Evolutionary conservation across 2,888 invertebrate species (phyloP), one percentile per base, ranked within the genome.

Genomic region (Patella depressa): DNA sequence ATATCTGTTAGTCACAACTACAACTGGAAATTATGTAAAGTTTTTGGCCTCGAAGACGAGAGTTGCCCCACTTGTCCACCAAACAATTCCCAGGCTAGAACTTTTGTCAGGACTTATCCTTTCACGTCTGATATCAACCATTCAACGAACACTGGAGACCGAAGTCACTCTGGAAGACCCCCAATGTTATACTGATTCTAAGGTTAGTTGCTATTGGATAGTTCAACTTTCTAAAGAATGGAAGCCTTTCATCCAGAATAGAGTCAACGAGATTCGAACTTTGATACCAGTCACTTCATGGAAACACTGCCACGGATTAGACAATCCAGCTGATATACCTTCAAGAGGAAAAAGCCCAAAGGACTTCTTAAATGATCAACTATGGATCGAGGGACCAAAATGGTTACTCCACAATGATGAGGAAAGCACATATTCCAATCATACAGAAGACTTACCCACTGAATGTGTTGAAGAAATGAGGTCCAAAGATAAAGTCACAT

Each of bases 181-280:
- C 59, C 17, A 19, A 59, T 59, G 59, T 59, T 59, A 2, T 59
- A 59, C 59, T 2, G 59, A 15, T 59, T 59, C 59, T 9, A 59
- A 59, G 17, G 59, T 59, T 1, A 59, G 59, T 19, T 59, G n/a
- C 59, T 15, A 59, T 59, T 59, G 59, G 59, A 59, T 59, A 59
- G 59, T 59, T 9, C 59, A 59, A 59, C 59, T n/a, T n/a, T 59
- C 59, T 9, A 59, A 59, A 15, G 59, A 59, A 59, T 59, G 59
- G 59, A 59, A 59, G 19, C 14, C 59, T 12, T 59, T 59, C 17
- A 59, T 59, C 19, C 59, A n/a, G 19, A 59, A 59, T 19, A 59
- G 59, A 59, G 59, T 59, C 59, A 59, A 59, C 59, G 59, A 59
- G 19, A 59, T 59, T 59, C 17, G 59, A 59, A 59, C 59, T 11